Base-by-base conservation (phyloP, 1,140 invertebrate species). In the Aleiodes sp. region DNA sequence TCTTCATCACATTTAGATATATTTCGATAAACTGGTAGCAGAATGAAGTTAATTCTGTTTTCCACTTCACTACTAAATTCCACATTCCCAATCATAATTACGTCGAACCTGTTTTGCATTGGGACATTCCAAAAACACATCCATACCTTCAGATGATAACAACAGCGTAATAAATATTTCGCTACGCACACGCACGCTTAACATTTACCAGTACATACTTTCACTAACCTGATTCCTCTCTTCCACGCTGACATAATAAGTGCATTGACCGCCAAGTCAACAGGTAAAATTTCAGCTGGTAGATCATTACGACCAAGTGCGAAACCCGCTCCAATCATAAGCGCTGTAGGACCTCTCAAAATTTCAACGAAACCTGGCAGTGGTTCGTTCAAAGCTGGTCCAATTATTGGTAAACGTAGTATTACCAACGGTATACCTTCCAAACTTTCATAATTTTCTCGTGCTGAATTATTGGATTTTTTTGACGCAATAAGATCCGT, bases 221-320 rank as follows among this genome's bases (percentile, higher is more conserved):
- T 35, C 8, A 70, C 71, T 66, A 56, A 75, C 75, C 68, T 74
- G 14, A 65, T 71, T 21, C 67, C 73, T 21, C 76, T 24, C 21
- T 82, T 76, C 80, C 81, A 79, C 16, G 78, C 80, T n/a, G 75
- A 73, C 1, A 62, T 68, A 21, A 83, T 78, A 24, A 83, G 43
- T 8, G 76, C 76, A 33, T 83, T 83, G 9, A 64, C 76, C 19
- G 77, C 74, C 6, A 78, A 9, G 29, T 83, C 82, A 33, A 76
- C 39, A 0, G 82, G 82, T 37, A 76, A 65, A n/a, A 83, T 59
- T 73, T 82, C 73, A 14, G 75, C 79, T 0, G 64, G 75, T 2
- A 75, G 39, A 9, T 76, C 57, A 4, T 69, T 14, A 0, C 70
- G 52, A 24, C 81, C 81, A 1, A 68, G 52, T 10, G 76, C 71